phyloP scores from a whole-genome alignment of 2,113 vertebrate genomes.

The Microcebus murinus region DNA sequence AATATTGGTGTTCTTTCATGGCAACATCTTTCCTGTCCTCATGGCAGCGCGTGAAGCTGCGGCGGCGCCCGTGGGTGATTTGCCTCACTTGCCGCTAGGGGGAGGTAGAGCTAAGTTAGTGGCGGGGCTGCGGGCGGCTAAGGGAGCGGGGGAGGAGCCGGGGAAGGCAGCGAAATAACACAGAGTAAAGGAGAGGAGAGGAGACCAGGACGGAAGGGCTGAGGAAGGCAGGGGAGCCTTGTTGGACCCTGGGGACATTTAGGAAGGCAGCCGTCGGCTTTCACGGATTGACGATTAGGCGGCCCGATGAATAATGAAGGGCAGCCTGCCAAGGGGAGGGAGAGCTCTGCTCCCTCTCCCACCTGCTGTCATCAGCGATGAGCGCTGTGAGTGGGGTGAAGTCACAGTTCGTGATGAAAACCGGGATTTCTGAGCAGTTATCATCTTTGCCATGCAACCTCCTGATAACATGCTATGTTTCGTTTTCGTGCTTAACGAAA shows the following conservation, averaged over 20 bases:
- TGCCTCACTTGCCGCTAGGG: neutral
- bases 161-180: neutral
- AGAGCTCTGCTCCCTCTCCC: neutral
- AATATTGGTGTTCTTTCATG: rapidly evolving
- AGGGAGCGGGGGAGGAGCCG: rapidly evolving
- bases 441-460: neutral
- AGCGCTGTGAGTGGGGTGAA: neutral
- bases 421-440: neutral
- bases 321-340: neutral
- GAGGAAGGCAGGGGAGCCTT: too few species aligned
- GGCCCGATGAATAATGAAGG: neutral
- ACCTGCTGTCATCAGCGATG: rapidly evolving
- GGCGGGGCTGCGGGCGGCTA: neutral
- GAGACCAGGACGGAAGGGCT: rapidly evolving
- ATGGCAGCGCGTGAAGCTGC: rapidly evolving
- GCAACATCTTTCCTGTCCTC: neutral
- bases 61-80: rapidly evolving
- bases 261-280: neutral
- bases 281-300: too few species aligned
- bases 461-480: neutral
- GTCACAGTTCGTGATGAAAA: neutral
- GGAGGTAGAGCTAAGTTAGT: neutral
- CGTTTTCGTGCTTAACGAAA: neutral
- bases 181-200: neutral
- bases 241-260: neutral